Evolutionary conservation across 1,140 invertebrate genomes (phyloP), one percentile per base, ranked within the genome.

Genomic region (Papilio polytes): DNA sequence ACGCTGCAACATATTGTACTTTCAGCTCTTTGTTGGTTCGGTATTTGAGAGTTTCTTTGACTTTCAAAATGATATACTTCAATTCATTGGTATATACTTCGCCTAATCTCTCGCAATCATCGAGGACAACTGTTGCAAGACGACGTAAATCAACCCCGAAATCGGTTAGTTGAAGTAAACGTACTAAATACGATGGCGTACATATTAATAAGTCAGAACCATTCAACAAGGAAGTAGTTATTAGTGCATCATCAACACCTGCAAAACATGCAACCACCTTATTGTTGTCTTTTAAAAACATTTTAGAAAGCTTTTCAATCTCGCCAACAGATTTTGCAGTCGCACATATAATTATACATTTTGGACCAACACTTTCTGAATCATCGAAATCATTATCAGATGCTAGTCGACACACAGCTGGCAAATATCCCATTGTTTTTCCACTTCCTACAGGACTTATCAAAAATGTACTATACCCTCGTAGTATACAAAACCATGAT

Each of bases 381-480:
- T 76, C 53, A 51, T 63, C 78, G 0, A 77, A 66, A 70, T 85
- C 80, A 77, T 83, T 87, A 84, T 95, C 94, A 41, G 84, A 85
- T 15, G 95, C 80, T 82, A 95, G 87, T 6, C 92, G 86, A 81
- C 92, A 94, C 1, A 96, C 85, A 7, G 94, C 91, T 1, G 95
- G 95, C 18, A 96, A 81, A 88, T 96, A 96, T 0, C 94, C 94
- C 80, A 96, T 85, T 13, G 96, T 96, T 85, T 96, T 96, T 1
- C 96, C 96, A 80, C 95, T 93, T 20, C 85, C 83, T 18, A 86
- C 80, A 4, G 93, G 90, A 80, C 93, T 89, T 0, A 96, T 86
- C 81, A 95, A 86, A 72, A 95, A 93, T 2, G 94, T 82, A 80
- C 95, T 95, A 51, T 94, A 90, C 0, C 94, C 93, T 8, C 95